phyloP scores from a whole-genome alignment of 2,888 invertebrate genomes.

The Dolichomitus sp. region DNA sequence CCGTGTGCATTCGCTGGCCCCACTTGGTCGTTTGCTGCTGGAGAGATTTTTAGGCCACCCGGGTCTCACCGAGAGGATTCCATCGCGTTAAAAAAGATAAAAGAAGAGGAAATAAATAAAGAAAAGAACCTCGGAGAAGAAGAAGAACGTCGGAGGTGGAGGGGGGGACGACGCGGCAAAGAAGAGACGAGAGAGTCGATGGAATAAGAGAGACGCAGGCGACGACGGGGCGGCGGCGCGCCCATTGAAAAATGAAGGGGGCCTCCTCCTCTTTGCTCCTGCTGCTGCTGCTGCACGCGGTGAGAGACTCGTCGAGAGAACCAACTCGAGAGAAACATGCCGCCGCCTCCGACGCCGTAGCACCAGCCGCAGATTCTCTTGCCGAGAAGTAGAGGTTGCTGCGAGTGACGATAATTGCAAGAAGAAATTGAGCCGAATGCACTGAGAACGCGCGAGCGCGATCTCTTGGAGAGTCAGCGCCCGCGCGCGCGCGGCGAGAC shows the following conservation, averaged over 20 bases:
- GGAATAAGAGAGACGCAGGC: slow-evolving; percentile 20
- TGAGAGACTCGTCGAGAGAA: slow-evolving; percentile 6
- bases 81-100: slow-evolving; percentile 37
- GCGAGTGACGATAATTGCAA: slow-evolving; percentile 65
- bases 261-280: slow-evolving; percentile 28
- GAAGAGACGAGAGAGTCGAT: slow-evolving; percentile 33
- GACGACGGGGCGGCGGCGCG: slow-evolving; percentile 54
- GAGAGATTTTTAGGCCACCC: slow-evolving; percentile 67
- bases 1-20: slow-evolving; percentile 41
- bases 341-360: slow-evolving; percentile 25
- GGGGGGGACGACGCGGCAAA: slow-evolving; percentile 12
- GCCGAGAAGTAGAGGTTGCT: slow-evolving; percentile 22
- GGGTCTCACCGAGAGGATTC: slow-evolving; percentile 47
- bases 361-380: slow-evolving; percentile 32
- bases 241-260: slow-evolving; percentile 55
- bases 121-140: slow-evolving; percentile 36
- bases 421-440: slow-evolving; percentile 66
- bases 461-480: slow-evolving; percentile 21
- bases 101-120: slow-evolving; percentile 51
- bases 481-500: slow-evolving; percentile 53
- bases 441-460: slow-evolving; percentile 34
- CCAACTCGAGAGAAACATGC: slow-evolving; percentile 31
- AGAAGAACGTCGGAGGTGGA: slow-evolving; percentile 17
- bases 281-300: slow-evolving; percentile 5
- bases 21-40: slow-evolving; percentile 42